Evolutionary conservation across 1,140 invertebrate genomes (phyloP).

Genomic region (Tenebrio molitor): DNA sequence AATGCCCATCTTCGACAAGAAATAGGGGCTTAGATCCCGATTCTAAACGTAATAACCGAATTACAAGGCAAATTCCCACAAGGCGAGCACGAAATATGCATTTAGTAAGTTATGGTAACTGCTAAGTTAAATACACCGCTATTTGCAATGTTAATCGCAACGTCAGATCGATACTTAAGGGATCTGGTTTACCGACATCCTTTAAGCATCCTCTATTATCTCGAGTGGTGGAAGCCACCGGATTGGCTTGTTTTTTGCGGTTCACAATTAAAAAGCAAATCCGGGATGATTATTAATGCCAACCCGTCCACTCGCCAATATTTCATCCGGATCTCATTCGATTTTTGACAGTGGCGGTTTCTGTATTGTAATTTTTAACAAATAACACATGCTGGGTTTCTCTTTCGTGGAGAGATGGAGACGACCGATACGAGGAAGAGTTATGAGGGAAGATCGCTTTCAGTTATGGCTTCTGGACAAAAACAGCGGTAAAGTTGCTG

Average conservation of each 20-base stretch:
- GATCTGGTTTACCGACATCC: neutral
- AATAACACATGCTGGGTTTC: constrained; percentile 41
- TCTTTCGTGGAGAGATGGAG: constrained; percentile 12
- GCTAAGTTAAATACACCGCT: constrained; percentile 35
- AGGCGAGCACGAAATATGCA: constrained; percentile 36
- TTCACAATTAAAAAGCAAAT: neutral
- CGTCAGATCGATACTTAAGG: constrained; percentile 11
- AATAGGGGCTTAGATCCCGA: constrained; percentile 32
- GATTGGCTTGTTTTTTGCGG: neutral
- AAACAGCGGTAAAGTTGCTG: constrained; percentile 45
- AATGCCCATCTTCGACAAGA: constrained; percentile 38
- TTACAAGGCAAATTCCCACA: constrained; percentile 38
- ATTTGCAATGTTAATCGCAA: constrained; percentile 29
- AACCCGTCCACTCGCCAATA: neutral
- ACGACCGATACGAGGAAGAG: constrained; percentile 25
- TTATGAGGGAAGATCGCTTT: constrained; percentile 34
- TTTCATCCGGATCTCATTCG: constrained; percentile 10
- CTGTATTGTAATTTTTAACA: constrained; percentile 45
- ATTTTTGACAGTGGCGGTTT: constrained; percentile 30
- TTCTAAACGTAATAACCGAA: constrained; percentile 38
- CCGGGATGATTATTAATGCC: neutral
- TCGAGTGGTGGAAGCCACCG: neutral
- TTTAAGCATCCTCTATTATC: neutral
- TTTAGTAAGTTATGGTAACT: constrained; percentile 40
- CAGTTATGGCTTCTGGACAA: constrained; percentile 26